Evolutionary conservation across 2,888 invertebrate species (phyloP).

Genomic region (Pyrrhia umbra): DNA sequence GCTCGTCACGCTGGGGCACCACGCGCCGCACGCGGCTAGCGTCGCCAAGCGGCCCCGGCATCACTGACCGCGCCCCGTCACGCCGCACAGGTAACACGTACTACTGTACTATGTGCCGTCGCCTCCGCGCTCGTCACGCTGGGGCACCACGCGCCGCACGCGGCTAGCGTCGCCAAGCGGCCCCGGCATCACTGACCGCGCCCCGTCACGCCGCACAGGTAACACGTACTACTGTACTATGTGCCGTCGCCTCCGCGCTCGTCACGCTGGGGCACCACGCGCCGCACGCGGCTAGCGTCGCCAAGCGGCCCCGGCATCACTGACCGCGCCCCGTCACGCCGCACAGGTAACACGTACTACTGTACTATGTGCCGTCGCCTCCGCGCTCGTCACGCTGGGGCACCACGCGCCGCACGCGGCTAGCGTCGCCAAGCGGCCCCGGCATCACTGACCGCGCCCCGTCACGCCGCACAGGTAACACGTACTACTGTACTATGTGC

Average conservation of each 20-base stretch:
- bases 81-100: constrained; percentile 12
- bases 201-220: constrained; percentile 21
- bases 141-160: constrained; percentile 90
- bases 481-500: constrained; percentile 79
- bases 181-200: constrained; percentile 66
- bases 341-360: constrained; percentile 8
- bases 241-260: constrained; percentile 97
- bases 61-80: constrained; percentile 64
- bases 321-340: constrained; percentile 54
- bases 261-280: constrained; percentile 95
- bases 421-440: constrained; percentile 54
- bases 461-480: constrained; percentile 8
- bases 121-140: constrained; percentile 97
- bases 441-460: constrained; percentile 67
- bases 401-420: constrained; percentile 84
- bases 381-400: constrained; percentile 96
- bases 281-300: constrained; percentile 56
- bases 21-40: constrained; percentile 65
- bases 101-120: constrained; percentile 89
- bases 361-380: constrained; percentile 93
- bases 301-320: constrained; percentile 64
- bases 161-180: constrained; percentile 55
- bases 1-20: constrained; percentile 96
- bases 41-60: constrained; percentile 59
- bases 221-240: not conserved